A percentile compares a stretch with the other conserved stretches of the same genome.
phyloP scores from a whole-genome alignment of 2,797 vertebrate species.

The Mus caroli region DNA sequence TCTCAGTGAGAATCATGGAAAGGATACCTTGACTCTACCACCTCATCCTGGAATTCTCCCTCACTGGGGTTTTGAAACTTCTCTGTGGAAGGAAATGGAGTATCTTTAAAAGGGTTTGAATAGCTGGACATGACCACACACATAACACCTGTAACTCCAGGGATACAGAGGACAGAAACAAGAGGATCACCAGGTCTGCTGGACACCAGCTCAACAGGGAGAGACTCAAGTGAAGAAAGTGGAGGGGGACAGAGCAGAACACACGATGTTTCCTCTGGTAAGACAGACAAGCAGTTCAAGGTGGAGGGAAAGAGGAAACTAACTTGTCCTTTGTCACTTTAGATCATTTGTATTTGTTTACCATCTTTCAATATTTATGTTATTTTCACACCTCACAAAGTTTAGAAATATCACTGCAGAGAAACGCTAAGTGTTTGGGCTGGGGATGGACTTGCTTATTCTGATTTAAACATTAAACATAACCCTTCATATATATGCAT shows the following conservation, averaged over 20 bases:
- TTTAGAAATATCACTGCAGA: neutral
- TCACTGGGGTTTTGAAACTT: neutral
- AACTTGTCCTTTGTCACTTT: neutral
- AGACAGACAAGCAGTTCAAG: neutral
- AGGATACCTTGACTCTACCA: neutral
- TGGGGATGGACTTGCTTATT: neutral
- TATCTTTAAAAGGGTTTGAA: constrained; percentile 31
- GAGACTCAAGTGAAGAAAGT: neutral
- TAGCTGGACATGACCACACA: neutral
- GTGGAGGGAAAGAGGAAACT: neutral
- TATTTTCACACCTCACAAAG: constrained; percentile 3
- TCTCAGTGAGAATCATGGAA: neutral
- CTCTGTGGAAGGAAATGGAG: neutral
- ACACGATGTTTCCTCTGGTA: neutral
- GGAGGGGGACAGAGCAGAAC: neutral
- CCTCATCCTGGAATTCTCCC: neutral
- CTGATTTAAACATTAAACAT: neutral
- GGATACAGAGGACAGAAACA: neutral
- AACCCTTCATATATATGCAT: neutral
- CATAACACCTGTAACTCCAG: neutral
- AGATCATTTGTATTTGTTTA: neutral
- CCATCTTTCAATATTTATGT: constrained; percentile 2
- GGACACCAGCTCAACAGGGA: neutral
- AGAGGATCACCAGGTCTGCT: neutral
- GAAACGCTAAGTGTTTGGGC: neutral